A percentile compares a stretch with the other conserved stretches of the same genome.
These are phyloP conservation scores for Eupithecia exiguata DNA, from an alignment of 2,888 invertebrate species.

Conservation along the genomic window DNA sequence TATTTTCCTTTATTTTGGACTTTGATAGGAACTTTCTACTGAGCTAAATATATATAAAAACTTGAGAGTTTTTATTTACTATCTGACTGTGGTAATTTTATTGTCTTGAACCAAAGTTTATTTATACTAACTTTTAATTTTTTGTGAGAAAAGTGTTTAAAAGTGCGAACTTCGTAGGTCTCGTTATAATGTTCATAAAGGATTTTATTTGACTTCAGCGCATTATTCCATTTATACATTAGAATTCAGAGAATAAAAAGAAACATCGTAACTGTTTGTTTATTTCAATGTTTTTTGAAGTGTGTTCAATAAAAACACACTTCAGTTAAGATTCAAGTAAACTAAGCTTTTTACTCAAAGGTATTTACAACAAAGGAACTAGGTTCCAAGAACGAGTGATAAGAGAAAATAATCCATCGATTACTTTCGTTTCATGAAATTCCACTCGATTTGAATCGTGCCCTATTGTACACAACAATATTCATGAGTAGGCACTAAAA, in stretches of 20 bases:
- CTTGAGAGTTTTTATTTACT: background rate
- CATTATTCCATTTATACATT: background rate
- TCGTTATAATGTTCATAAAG: background rate
- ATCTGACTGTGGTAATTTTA: background rate
- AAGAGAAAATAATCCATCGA: background rate
- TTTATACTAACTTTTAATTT: background rate
- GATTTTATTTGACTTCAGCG: background rate
- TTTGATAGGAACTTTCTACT: background rate
- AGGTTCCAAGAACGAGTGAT: background rate
- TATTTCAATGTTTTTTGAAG: background rate
- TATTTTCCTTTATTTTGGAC: slow-evolving; percentile 16
- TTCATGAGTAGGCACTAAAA: background rate
- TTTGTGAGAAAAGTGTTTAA: background rate
- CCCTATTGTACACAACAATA: background rate
- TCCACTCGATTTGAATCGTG: background rate
- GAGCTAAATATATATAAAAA: background rate
- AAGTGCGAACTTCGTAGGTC: background rate
- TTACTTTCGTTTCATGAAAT: background rate
- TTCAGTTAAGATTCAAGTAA: too few species aligned
- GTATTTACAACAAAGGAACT: background rate
- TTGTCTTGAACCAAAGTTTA: background rate
- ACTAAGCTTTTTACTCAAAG: background rate
- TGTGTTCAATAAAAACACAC: background rate
- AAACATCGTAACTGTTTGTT: background rate
- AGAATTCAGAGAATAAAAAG: too few species aligned